Conservation (phyloP, 37 sponge, comb jelly and placozoan species). For the Aplysina aerophoba region DNA sequence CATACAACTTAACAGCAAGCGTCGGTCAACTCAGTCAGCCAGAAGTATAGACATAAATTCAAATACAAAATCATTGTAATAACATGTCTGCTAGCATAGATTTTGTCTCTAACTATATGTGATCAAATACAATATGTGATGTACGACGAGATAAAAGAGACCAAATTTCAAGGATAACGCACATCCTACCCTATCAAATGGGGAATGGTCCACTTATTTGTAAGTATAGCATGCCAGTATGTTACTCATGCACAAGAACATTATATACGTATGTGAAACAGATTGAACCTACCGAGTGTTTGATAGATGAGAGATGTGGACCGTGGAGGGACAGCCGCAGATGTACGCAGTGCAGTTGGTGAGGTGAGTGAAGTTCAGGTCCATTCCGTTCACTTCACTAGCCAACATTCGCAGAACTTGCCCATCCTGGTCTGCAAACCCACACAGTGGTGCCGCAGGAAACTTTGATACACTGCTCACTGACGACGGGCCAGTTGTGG, state of each 20-base stretch:
- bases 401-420: slow-evolving; percentile 9
- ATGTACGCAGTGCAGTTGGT: slow-evolving; percentile 57
- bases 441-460: too few species aligned
- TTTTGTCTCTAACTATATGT: too few species aligned
- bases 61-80: too few species aligned
- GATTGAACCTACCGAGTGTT: slow-evolving; percentile 39
- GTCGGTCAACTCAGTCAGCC: not conserved
- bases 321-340: slow-evolving; percentile 58
- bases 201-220: not conserved
- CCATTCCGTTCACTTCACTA: slow-evolving; percentile 48
- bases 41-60: not conserved
- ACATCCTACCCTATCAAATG: too few species aligned
- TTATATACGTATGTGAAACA: too few species aligned
- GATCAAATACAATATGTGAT: too few species aligned
- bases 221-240: not conserved
- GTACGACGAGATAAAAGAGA: too few species aligned
- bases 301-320: slow-evolving; percentile 57
- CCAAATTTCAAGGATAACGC: too few species aligned
- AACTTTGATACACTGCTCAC: too few species aligned
- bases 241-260: too few species aligned
- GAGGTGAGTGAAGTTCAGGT: slow-evolving; percentile 59
- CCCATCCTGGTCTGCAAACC: not conserved
- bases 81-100: too few species aligned
- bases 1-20: not conserved
- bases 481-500: too few species aligned